phyloP scores from a whole-genome alignment of 2,888 invertebrate species.

The Odiellus spinosus region DNA sequence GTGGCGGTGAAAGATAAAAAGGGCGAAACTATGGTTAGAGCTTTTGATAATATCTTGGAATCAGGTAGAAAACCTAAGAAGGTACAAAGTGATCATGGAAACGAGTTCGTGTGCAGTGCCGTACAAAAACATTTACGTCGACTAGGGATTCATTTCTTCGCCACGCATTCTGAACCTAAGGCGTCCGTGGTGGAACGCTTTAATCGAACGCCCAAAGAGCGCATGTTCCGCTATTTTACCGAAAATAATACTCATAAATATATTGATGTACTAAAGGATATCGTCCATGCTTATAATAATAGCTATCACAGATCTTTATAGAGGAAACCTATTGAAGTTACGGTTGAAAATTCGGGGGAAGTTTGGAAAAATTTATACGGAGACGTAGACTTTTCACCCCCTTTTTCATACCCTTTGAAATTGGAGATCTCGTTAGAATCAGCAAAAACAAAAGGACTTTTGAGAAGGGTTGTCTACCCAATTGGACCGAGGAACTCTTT shows the following conservation, averaged over 20 bases:
- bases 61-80: conserved; percentile 10
- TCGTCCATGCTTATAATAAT: conserved; percentile 7
- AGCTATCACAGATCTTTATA: conserved; percentile 3
- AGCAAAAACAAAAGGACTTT: background rate
- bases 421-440: conserved; percentile 3
- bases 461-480: conserved; percentile 5
- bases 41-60: conserved; percentile 13
- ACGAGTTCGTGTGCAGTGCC: conserved; percentile 19
- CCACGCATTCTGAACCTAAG: conserved; percentile 23
- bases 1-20: conserved; percentile 19
- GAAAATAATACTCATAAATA: conserved; percentile 21
- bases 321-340: conserved; percentile 2
- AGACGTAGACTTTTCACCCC: background rate
- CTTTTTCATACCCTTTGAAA: background rate
- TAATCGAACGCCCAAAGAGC: conserved; percentile 24
- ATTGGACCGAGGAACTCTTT: conserved; percentile 6
- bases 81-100: conserved; percentile 19
- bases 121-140: conserved; percentile 13
- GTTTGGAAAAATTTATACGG: background rate
- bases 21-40: conserved; percentile 9
- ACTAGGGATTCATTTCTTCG: conserved; percentile 19
- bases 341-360: background rate
- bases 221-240: conserved; percentile 19
- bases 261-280: conserved; percentile 1
- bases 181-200: conserved; percentile 24